Base-by-base conservation (phyloP, 2,797 vertebrate species). In the Sternarchorhynchus goeldii region DNA sequence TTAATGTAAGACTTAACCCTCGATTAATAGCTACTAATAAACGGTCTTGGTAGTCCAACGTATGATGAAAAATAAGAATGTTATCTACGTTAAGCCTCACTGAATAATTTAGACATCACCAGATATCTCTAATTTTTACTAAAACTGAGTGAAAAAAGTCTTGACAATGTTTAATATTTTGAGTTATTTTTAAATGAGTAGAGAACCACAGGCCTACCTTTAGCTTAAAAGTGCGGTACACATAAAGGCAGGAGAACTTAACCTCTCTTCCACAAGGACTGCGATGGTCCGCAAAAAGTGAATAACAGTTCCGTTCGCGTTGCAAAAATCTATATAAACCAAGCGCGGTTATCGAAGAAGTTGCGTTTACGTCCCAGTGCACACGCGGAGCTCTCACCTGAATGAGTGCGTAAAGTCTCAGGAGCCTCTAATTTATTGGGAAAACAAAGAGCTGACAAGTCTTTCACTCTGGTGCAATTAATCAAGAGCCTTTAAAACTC, bases 401-500 rank as follows among this genome's bases (percentile, higher is more conserved):
- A 87, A 83, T 91, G 91, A 85, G 89, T 80, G 90, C 88, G 82
- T 86, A 82, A 85, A 81, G 88, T 90, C 91, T 89, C 90, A 39
- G 68, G 88, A 89, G 92, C 83, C 84, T 82, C 83, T 90, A 76
- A 91, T 89, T 90, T 93, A 93, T 90, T 88, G 89, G 88, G 81
- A 86, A 82, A 90, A 88, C 89, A 87, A 85, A 87, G 88, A 81
- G 85, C 34, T 86, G 86, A 91, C 89, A 88, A 86, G 86, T 85
- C 80, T 87, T 90, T 87, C 85, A 86, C 90, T 86, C 81, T 78
- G 41, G 85, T 69, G 87, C 86, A 89, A 94, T 93, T 91, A 93
- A 93, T 93, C 91, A 92, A 82, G 83, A 78, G 65, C 78, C 79
- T 78, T 66, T 83, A 81, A 86, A 82, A 85, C 82, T 86, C 84